A percentile compares a stretch with the other conserved stretches of the same genome.
phyloP scores from a whole-genome alignment of 2,888 invertebrate species.

The Athalia cordata region DNA sequence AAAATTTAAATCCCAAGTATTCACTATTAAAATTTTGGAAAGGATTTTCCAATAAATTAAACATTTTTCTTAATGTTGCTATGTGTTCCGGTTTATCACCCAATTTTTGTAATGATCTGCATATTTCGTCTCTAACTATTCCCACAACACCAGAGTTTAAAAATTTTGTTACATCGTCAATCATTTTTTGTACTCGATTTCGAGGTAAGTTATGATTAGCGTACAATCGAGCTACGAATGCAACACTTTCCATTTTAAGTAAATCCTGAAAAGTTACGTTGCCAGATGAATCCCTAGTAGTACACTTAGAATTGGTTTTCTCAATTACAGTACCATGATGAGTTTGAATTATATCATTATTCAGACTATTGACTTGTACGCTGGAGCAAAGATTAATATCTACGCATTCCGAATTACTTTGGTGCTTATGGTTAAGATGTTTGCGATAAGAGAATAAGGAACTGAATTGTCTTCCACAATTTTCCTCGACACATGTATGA shows the following conservation, averaged over 20 bases:
- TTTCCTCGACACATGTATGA: no score
- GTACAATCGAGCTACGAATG: constrained; percentile 1
- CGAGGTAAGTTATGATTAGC: not conserved
- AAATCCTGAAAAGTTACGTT: not conserved
- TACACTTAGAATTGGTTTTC: not conserved
- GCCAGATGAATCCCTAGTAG: not conserved
- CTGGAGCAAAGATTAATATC: no score
- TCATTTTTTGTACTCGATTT: not conserved
- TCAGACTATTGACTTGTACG: no score
- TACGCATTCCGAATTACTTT: no score
- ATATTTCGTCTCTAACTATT: not conserved
- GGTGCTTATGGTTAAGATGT: no score
- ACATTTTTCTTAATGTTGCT: not conserved
- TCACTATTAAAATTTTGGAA: not conserved
- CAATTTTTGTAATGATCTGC: not conserved
- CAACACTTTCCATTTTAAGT: not conserved
- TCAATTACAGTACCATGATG: no score
- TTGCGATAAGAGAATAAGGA: no score
- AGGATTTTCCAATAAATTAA: not conserved
- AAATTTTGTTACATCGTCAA: not conserved
- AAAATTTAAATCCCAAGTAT: not conserved
- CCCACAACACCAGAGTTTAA: not conserved
- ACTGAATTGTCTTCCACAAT: no score
- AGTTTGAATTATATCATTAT: no score
- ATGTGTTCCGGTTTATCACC: not conserved